phyloP scores from a whole-genome alignment of 2,797 vertebrate species.

The Acipenser ruthenus region DNA sequence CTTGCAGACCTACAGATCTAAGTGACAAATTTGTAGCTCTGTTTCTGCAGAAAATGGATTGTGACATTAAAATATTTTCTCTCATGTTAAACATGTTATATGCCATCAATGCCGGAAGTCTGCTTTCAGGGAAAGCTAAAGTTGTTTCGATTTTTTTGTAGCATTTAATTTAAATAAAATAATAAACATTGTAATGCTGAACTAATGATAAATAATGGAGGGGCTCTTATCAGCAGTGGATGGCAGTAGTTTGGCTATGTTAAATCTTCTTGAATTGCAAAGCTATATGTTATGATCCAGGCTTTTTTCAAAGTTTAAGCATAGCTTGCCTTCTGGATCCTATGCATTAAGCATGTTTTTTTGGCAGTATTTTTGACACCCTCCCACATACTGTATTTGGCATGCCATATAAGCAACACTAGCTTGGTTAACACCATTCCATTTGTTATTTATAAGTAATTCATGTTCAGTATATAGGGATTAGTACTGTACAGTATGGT shows the following conservation, averaged over 20 bases:
- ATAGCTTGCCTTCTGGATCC: neutral
- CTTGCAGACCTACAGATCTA: neutral
- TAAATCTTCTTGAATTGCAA: neutral
- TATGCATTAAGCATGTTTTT: neutral
- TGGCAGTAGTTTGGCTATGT: neutral
- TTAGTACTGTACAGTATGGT: too few species aligned
- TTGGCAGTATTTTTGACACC: neutral
- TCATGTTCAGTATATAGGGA: too few species aligned
- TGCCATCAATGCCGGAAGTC: neutral
- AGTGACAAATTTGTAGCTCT: neutral
- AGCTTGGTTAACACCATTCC: neutral
- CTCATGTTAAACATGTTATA: neutral
- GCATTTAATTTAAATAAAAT: constrained; percentile 1
- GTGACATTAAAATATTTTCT: constrained; percentile 5
- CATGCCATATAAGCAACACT: neutral
- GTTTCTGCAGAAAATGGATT: constrained; percentile 4
- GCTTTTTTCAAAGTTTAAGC: neutral
- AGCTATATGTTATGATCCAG: neutral
- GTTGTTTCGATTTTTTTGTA: neutral
- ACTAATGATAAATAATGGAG: neutral
- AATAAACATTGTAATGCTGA: neutral
- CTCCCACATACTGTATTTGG: neutral
- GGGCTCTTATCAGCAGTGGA: neutral
- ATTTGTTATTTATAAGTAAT: neutral
- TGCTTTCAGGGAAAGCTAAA: neutral